phyloP scores from a whole-genome alignment of 2,888 invertebrate species.

The Philonicus albiceps region DNA sequence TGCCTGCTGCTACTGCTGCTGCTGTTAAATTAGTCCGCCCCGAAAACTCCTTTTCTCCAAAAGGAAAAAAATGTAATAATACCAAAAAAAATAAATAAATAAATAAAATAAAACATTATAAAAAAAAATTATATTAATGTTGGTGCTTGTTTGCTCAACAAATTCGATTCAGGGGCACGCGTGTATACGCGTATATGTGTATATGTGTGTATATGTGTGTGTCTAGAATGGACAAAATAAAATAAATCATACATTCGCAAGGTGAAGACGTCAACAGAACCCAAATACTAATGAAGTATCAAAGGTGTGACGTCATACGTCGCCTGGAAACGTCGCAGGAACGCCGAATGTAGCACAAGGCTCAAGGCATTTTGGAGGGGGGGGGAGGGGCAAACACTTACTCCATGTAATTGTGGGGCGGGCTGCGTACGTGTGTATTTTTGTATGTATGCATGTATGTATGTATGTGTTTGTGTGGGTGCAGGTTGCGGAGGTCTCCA shows the following conservation, averaged over 20 bases:
- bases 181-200: neutral
- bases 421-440: too few relatives aligned
- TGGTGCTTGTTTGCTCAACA: constrained; percentile 24
- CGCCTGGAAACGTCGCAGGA: constrained; percentile 45
- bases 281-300: constrained; percentile 39
- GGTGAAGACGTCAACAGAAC: constrained; percentile 40
- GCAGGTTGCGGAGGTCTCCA: constrained; percentile 19
- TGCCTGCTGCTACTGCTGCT: too few relatives aligned
- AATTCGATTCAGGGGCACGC: neutral
- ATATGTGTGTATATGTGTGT: neutral
- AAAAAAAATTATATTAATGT: neutral
- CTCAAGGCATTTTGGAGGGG: constrained; percentile 14
- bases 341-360: constrained; percentile 37
- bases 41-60: constrained; percentile 17
- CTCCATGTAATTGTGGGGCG: constrained; percentile 12
- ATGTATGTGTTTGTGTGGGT: neutral
- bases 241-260: constrained; percentile 15
- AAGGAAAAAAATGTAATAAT: neutral
- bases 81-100: neutral
- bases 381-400: too few relatives aligned
- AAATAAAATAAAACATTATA: neutral
- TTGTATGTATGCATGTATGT: neutral
- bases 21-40: constrained; percentile 36
- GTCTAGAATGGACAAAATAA: constrained; percentile 16
- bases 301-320: constrained; percentile 39